phyloP scores from a whole-genome alignment of 2,113 vertebrate species.

The Panthera leo region DNA sequence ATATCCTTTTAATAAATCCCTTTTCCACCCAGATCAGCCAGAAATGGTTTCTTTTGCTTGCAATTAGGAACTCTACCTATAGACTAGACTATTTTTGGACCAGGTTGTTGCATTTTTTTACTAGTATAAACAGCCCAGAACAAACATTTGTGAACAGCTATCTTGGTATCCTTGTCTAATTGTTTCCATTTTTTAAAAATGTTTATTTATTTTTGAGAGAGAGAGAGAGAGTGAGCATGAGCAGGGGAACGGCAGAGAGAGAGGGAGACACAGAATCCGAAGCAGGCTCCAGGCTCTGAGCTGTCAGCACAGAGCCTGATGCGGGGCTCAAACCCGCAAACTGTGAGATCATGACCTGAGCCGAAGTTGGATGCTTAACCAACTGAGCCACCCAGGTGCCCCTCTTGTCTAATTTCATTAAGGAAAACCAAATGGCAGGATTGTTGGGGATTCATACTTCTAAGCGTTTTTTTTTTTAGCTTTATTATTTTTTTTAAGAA shows the following conservation, averaged over 20 bases:
- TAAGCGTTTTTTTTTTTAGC: not conserved
- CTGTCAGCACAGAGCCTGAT: no score
- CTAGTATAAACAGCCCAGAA: not conserved
- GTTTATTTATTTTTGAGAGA: no score
- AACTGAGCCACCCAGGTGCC: no score
- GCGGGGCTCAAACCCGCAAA: no score
- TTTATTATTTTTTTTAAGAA: no score
- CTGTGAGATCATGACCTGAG: no score
- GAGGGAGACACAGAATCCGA: no score
- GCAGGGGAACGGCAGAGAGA: no score
- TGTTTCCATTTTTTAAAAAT: not conserved
- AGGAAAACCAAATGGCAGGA: not conserved
- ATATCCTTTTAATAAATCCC: not conserved
- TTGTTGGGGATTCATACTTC: not conserved
- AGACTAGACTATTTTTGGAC: not conserved
- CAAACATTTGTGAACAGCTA: not conserved
- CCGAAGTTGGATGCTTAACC: no score
- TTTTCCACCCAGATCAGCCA: not conserved
- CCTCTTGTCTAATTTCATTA: not conserved
- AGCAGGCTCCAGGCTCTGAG: no score
- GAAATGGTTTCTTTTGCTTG: not conserved
- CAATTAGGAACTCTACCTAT: not conserved
- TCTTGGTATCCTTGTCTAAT: not conserved
- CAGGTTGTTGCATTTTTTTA: not conserved
- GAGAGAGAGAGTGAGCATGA: no score